A percentile compares a stretch with the other conserved stretches of the same genome.
Evolutionary conservation across 1,140 invertebrate genomes (phyloP).

Genomic region (Dreissena rostriformis): DNA sequence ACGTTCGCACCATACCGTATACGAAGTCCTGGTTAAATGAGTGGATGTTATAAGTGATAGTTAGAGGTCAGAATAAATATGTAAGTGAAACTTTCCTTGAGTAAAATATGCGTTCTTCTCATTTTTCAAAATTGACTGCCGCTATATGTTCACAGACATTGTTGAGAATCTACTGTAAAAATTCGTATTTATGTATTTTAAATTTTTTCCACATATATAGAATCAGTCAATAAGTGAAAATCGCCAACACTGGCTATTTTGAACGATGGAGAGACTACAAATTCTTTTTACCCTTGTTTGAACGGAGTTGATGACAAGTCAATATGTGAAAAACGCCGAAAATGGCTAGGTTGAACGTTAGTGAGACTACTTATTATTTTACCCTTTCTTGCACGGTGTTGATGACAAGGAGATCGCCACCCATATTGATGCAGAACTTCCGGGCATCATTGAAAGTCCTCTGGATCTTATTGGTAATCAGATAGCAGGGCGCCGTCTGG

Average conservation of each 20-base stretch:
- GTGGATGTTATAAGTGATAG: neutral
- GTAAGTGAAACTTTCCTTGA: too few relatives aligned
- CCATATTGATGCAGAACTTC: constrained; percentile 47
- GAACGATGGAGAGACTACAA: too few relatives aligned
- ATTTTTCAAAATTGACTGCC: neutral
- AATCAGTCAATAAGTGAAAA: neutral
- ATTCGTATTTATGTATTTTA: neutral
- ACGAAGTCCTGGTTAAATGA: constrained; percentile 34
- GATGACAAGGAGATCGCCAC: constrained; percentile 33
- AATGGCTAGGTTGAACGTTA: too few relatives aligned
- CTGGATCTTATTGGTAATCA: constrained; percentile 45
- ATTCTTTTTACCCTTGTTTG: constrained; percentile 21
- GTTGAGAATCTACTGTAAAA: neutral
- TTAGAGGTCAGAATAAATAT: neutral
- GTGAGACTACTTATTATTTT: too few relatives aligned
- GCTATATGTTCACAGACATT: too few relatives aligned
- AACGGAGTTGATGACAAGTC: constrained; percentile 8
- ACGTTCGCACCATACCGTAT: constrained; percentile 10
- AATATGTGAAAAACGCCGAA: neutral
- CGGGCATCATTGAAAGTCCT: constrained; percentile 17
- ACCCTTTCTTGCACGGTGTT: constrained; percentile 34
- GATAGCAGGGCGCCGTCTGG: constrained; percentile 35
- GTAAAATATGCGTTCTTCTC: neutral
- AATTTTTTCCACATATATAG: neutral
- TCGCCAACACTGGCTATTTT: neutral